These are phyloP conservation scores for Platygyra sinensis DNA, from an alignment of 64 coral and sea anemone genomes.

Conservation along the genomic window DNA sequence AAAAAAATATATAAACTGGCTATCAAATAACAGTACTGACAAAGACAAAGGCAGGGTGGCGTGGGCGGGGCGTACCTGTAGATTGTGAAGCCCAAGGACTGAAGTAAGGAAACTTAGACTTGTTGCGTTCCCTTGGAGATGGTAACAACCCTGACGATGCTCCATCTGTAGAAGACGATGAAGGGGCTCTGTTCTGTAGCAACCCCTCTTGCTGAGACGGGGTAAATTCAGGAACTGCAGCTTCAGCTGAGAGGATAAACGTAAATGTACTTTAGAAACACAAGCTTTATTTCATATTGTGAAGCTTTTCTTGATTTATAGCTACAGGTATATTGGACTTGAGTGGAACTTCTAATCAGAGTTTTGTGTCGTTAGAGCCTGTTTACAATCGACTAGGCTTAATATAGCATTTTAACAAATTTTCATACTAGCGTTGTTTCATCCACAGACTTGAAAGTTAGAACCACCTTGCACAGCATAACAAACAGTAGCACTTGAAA, in stretches of 20 bases:
- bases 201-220: constrained; percentile 5
- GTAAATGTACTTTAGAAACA: background rate
- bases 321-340: too few relatives aligned
- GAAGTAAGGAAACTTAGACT: constrained; percentile 81
- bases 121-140: constrained; percentile 51
- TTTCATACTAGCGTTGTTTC: background rate
- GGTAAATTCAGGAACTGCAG: background rate
- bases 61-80: constrained; percentile 28
- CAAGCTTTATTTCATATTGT: background rate
- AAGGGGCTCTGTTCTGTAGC: background rate
- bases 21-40: too few relatives aligned
- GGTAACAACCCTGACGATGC: background rate
- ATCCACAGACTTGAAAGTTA: background rate
- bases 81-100: constrained; percentile 86
- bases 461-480: background rate
- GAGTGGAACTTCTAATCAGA: too few relatives aligned
- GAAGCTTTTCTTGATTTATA: too few relatives aligned
- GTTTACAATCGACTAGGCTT: too few relatives aligned
- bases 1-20: background rate
- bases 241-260: constrained; percentile 6
- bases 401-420: too few relatives aligned
- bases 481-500: background rate
- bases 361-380: too few relatives aligned
- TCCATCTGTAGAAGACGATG: background rate
- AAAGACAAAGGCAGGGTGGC: background rate